phyloP scores from a whole-genome alignment of 2,113 vertebrate species.

The Oophaga pumilio region DNA sequence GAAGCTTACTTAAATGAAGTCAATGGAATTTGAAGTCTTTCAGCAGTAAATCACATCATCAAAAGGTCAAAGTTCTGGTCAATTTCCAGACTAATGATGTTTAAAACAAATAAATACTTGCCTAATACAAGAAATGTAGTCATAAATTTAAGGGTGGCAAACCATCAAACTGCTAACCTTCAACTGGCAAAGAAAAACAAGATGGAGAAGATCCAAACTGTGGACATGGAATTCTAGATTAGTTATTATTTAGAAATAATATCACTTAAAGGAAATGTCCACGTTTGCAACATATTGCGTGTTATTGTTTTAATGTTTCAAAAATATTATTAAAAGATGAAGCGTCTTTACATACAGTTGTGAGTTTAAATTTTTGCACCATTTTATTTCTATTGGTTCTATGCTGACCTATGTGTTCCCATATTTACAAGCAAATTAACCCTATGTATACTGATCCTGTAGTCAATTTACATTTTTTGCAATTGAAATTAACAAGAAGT shows the following conservation, averaged over 20 bases:
- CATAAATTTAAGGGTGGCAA: conserved; percentile 70
- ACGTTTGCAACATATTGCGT: not conserved
- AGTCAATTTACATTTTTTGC: too few species aligned
- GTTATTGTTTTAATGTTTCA: too few species aligned
- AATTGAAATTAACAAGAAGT: too few species aligned
- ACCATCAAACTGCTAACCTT: conserved; percentile 12
- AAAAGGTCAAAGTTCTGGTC: conserved; percentile 75
- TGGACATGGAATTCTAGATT: not conserved
- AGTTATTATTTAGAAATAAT: not conserved
- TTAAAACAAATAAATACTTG: conserved; percentile 75
- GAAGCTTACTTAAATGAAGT: conserved; percentile 58
- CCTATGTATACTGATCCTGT: too few species aligned
- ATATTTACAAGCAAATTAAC: too few species aligned
- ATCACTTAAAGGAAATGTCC: not conserved
- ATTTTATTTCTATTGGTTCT: too few species aligned
- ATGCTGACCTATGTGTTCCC: too few species aligned
- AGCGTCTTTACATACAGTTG: too few species aligned
- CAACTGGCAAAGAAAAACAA: conserved; percentile 39
- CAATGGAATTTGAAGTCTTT: conserved; percentile 69
- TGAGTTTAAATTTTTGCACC: too few species aligned
- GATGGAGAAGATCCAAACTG: not conserved
- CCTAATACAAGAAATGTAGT: conserved; percentile 70
- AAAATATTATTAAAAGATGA: too few species aligned
- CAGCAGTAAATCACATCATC: conserved; percentile 73
- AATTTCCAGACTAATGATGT: conserved; percentile 75